phyloP scores from a whole-genome alignment of 2,113 vertebrate genomes.

The Pluvianellus socialis region DNA sequence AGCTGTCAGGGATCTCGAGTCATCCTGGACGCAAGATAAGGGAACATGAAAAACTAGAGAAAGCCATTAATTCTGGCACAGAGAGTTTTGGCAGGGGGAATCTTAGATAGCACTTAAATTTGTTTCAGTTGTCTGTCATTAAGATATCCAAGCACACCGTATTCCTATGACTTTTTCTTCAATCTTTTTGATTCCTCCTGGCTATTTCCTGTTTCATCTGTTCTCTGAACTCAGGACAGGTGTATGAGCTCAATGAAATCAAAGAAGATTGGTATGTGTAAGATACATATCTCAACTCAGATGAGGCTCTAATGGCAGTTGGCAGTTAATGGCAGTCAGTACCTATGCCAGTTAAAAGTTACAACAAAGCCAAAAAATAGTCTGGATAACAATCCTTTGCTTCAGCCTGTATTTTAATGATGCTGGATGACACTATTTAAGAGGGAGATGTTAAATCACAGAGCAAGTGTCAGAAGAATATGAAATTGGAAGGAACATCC shows the following conservation, averaged over 20 bases:
- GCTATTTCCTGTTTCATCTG: not conserved
- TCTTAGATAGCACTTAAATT: not conserved
- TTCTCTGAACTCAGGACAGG: not conserved
- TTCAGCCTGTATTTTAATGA: not conserved
- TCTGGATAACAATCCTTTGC: not conserved
- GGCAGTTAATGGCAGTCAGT: not conserved
- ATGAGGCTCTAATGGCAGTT: not conserved
- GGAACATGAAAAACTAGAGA: not conserved
- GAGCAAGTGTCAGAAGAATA: not conserved
- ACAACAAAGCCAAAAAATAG: not conserved
- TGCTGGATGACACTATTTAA: not conserved
- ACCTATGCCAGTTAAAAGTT: not conserved
- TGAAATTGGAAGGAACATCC: not conserved
- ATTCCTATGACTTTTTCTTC: not conserved
- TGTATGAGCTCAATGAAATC: not conserved
- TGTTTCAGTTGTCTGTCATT: not conserved
- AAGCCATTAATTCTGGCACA: not conserved
- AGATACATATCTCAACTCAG: not conserved
- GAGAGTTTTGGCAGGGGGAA: not conserved
- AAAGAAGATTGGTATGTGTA: not conserved
- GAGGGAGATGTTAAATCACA: not conserved
- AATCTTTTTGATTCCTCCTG: not conserved
- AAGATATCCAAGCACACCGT: not conserved
- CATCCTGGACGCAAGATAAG: not conserved
- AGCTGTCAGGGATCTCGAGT: not conserved